Base-by-base conservation (phyloP, 37 sponge, comb jelly and placozoan genomes). In the Oopsacas minuta region DNA sequence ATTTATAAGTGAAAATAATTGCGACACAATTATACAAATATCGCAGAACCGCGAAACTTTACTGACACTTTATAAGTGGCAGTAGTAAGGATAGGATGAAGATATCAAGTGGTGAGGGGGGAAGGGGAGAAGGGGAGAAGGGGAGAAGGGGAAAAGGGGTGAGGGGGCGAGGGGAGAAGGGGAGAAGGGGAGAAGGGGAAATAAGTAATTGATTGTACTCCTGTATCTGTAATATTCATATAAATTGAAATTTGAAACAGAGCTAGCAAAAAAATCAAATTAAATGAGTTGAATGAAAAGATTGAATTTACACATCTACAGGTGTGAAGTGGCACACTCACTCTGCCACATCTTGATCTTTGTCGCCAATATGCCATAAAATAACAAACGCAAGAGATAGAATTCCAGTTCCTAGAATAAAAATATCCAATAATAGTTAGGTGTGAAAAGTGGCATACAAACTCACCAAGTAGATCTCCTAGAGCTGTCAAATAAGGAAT, bases 401-500 rank as follows among this genome's bases (percentile, higher is more conserved):
- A 25, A 93, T 37, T 20, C 91, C 91, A 36, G 94, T 93, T 23
- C 75, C 75, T 61, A 61, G 28, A 61, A 12, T 3, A 61, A 3
- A 61, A 3, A 10, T 46, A 46, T 46, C 17, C 17, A 46, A 46
- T 46, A 46, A 46, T 46, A 22, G 12, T 17, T 12, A 61, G 75
- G 28, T 5, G 30, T 25, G 20, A 61, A 5, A 61, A 61, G 30
- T 61, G 75, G 20, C 75, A 61, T 34, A 61, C 28, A n/a, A 61
- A 61, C 75, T 12, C 17, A 61, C 99, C 99, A n/a, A 98, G 88
- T 23, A 98, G 88, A 88, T 98, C 99, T 36, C 99, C 99, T 10
- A 93, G 88, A 1, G 99, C 96, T 0, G 99, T 98, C 37, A 98
- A 88, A 86, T 91, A 93, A 7, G 99, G 99, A 35, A 98, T 98